These are phyloP conservation scores for Apodemia hepburni DNA, from an alignment of 2,888 invertebrate species.

Conservation along the genomic window DNA sequence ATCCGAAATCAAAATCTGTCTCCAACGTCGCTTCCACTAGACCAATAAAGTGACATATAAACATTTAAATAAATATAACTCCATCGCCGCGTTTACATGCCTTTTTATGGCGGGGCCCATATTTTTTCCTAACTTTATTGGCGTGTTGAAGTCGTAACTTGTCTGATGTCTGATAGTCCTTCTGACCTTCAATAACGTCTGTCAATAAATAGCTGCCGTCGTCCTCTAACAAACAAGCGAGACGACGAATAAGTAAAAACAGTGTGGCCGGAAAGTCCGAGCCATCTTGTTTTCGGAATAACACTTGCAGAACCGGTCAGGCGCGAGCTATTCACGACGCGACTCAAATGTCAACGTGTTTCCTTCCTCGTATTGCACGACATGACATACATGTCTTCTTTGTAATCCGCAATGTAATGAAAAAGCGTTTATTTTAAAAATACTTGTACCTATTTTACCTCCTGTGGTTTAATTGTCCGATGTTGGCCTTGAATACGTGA, in stretches of 20 bases:
- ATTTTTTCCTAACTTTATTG: constrained; percentile 10
- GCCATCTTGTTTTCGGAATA: constrained; percentile 74
- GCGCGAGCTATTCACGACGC: constrained; percentile 35
- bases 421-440: neutral
- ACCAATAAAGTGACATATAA: too few species aligned
- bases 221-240: constrained; percentile 49
- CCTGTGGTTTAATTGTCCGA: too few species aligned
- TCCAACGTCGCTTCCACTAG: too few species aligned
- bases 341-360: constrained; percentile 73
- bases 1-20: too few species aligned
- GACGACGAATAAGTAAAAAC: constrained; percentile 42
- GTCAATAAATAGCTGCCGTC: constrained; percentile 55
- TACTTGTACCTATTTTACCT: too few species aligned
- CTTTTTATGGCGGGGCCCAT: constrained; percentile 10
- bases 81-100: neutral
- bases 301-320: constrained; percentile 74
- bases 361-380: constrained; percentile 65
- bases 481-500: too few species aligned
- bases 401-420: neutral
- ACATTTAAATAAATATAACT: neutral
- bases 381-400: constrained; percentile 38
- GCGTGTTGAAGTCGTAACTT: constrained; percentile 19
- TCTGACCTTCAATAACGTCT: constrained; percentile 62
- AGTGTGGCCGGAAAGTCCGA: constrained; percentile 69
- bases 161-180: constrained; percentile 39